These are phyloP conservation scores for Diabrotica virgifera DNA, from an alignment of 1,140 invertebrate genomes.

Conservation along the genomic window DNA sequence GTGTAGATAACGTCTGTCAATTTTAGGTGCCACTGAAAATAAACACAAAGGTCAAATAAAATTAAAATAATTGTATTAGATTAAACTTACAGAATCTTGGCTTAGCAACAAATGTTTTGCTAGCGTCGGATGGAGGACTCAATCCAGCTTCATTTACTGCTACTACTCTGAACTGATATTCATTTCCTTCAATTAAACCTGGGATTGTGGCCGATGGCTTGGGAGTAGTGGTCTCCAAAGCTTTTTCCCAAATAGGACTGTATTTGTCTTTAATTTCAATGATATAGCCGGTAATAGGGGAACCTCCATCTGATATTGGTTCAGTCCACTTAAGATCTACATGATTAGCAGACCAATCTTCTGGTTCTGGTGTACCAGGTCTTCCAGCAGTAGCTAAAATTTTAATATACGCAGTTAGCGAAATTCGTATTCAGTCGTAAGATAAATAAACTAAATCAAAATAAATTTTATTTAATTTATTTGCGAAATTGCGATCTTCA, in stretches of 20 bases:
- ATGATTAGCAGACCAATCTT: constrained; percentile 89
- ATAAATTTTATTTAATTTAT: no score
- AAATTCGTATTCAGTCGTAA: no score
- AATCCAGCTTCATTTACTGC: constrained; percentile 93
- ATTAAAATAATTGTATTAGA: constrained; percentile 1
- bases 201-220: constrained; percentile 72
- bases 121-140: constrained; percentile 82
- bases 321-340: constrained; percentile 84
- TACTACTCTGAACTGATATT: constrained; percentile 97
- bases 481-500: no score
- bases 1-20: constrained; percentile 85
- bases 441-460: no score
- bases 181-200: constrained; percentile 92
- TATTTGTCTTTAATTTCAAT: constrained; percentile 98
- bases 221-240: constrained; percentile 72
- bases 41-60: not conserved
- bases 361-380: constrained; percentile 83
- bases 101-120: constrained; percentile 88
- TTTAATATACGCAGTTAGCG: no score
- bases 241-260: constrained; percentile 89
- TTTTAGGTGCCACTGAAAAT: constrained; percentile 83
- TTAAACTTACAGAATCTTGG: constrained; percentile 72
- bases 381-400: constrained; percentile 58
- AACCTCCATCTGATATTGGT: constrained; percentile 81
- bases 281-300: constrained; percentile 90